These are phyloP conservation scores for Noctua janthina DNA, from an alignment of 2,888 invertebrate genomes.

Conservation along the genomic window DNA sequence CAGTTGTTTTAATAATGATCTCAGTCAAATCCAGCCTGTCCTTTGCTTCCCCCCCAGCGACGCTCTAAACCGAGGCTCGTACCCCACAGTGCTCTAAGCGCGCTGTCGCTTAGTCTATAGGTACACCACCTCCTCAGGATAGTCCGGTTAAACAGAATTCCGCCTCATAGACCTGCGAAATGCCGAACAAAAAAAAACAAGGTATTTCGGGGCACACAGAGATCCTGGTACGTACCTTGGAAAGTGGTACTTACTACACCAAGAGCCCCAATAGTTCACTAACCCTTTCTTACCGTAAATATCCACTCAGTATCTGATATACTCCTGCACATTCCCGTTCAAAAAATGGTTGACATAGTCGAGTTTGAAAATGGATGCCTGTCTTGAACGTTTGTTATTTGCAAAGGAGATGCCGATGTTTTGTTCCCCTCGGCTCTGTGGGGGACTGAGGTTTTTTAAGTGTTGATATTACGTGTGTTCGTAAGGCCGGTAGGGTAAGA, in stretches of 20 bases:
- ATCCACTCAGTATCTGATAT: not conserved
- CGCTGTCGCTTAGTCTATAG: too few species aligned
- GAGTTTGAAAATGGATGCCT: constrained; percentile 23
- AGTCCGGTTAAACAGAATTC: too few species aligned
- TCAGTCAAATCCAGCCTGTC: too few species aligned
- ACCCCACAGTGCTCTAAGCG: too few species aligned
- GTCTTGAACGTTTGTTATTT: constrained; percentile 40
- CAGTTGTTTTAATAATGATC: too few species aligned
- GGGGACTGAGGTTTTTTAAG: constrained; percentile 17
- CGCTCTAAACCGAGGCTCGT: too few species aligned
- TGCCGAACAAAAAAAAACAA: too few species aligned
- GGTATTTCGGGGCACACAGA: not conserved
- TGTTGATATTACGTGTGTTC: constrained; percentile 26
- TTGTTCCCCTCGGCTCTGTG: not conserved
- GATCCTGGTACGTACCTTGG: not conserved
- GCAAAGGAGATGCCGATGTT: constrained; percentile 30
- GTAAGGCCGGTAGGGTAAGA: not conserved
- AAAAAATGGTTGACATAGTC: constrained; percentile 28
- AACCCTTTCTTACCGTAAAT: not conserved
- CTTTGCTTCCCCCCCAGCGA: too few species aligned
- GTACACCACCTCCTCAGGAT: too few species aligned
- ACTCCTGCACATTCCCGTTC: constrained; percentile 7
- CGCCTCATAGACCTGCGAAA: too few species aligned
- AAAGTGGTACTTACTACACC: not conserved
- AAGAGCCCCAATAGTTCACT: not conserved